Percentiles rank a stretch among this genome's conserved stretches.
phyloP scores from a whole-genome alignment of 2,113 vertebrate genomes.

The Dicerorhinus sumatrensis region DNA sequence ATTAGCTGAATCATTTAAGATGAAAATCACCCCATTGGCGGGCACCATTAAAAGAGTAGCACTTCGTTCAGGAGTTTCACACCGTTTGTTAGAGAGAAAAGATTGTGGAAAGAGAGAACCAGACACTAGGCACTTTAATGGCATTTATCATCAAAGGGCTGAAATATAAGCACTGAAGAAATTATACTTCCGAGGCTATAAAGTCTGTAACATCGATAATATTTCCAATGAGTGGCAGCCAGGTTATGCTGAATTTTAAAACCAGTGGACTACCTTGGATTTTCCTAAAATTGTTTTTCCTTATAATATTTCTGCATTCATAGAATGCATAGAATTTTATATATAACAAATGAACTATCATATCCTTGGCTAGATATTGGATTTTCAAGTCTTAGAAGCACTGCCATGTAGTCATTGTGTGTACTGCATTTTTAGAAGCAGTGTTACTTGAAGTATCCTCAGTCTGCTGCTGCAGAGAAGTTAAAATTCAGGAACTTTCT shows the following conservation, averaged over 20 bases:
- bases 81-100: conserved; percentile 59
- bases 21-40: conserved; percentile 48
- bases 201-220: conserved; percentile 23
- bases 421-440: background rate
- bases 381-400: conserved; percentile 7
- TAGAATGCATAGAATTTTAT: conserved; percentile 31
- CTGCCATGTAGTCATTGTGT: background rate
- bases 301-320: conserved; percentile 9
- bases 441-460: background rate
- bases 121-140: background rate
- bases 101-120: conserved; percentile 36
- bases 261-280: background rate
- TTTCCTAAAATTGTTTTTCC: conserved; percentile 29
- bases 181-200: conserved; percentile 38
- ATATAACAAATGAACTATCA: conserved; percentile 24
- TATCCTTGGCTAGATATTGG: background rate
- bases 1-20: conserved; percentile 79
- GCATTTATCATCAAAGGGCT: background rate
- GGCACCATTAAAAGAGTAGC: conserved; percentile 57
- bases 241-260: conserved; percentile 50
- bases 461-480: background rate
- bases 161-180: conserved; percentile 43
- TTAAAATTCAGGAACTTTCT: conserved; percentile 52
- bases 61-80: conserved; percentile 58
- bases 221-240: background rate